A percentile compares a stretch with the other conserved stretches of the same genome.
Evolutionary conservation across 2,113 vertebrate genomes (phyloP).

Genomic region (Brachirus orientalis): DNA sequence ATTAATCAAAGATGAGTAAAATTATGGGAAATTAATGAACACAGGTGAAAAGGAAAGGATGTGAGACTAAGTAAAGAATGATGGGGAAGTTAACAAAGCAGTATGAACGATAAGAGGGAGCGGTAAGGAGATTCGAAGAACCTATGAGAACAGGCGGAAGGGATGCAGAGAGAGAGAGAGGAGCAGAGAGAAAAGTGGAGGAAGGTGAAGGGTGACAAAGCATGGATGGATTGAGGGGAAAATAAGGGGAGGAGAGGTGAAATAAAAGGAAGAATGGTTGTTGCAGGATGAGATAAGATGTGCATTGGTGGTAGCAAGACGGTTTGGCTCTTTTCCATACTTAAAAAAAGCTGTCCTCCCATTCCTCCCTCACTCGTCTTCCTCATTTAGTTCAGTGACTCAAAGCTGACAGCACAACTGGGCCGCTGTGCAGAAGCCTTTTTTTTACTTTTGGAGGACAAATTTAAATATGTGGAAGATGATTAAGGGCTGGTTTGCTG

Average conservation of each 20-base stretch:
- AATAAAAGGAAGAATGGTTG: constrained; percentile 23
- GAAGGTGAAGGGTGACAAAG: constrained; percentile 7
- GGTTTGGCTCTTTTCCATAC: constrained; percentile 50
- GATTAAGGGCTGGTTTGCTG: constrained; percentile 11
- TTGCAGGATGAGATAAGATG: constrained; percentile 40
- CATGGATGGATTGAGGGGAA: constrained; percentile 1
- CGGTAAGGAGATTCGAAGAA: constrained; percentile 1
- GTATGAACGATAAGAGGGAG: background rate
- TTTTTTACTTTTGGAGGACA: constrained; percentile 30
- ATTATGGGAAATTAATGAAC: constrained; percentile 1
- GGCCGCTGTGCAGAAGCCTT: background rate
- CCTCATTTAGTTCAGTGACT: constrained; percentile 32
- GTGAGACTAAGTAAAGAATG: constrained; percentile 4
- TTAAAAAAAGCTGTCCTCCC: constrained; percentile 9
- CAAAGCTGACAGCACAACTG: constrained; percentile 33
- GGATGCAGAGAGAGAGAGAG: constrained; percentile 7
- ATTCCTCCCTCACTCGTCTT: constrained; percentile 13
- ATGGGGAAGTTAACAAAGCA: background rate
- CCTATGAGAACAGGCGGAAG: no score
- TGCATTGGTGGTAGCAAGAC: constrained; percentile 2
- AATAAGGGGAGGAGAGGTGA: background rate
- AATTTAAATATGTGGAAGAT: constrained; percentile 15
- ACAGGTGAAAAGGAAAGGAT: background rate
- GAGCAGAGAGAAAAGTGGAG: constrained; percentile 8
- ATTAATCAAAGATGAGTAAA: background rate